Conservation (phyloP, 2,888 invertebrate genomes). For the Brachycybe producta region DNA sequence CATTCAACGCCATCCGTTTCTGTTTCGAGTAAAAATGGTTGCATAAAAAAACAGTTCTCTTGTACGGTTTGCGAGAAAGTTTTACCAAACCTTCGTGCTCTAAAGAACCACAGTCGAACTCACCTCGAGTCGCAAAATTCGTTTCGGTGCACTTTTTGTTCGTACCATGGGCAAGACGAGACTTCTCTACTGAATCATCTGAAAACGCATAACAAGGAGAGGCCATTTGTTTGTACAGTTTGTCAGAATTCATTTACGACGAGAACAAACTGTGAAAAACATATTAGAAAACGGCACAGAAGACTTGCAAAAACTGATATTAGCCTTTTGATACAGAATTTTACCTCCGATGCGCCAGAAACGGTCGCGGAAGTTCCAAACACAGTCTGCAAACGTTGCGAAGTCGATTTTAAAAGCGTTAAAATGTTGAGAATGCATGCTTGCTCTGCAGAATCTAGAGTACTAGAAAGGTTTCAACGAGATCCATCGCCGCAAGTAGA, state of each 20-base stretch:
- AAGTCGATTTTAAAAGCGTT: too few species aligned
- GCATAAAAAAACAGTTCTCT: slow-evolving; percentile 44
- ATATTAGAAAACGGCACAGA: slow-evolving; percentile 78
- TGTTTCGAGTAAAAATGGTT: slow-evolving; percentile 10
- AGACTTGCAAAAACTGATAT: slow-evolving; percentile 77
- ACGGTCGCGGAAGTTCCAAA: slow-evolving; percentile 17
- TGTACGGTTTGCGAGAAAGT: slow-evolving; percentile 77
- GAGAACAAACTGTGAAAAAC: slow-evolving; percentile 92
- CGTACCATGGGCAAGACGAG: slow-evolving; percentile 77
- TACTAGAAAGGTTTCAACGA: too few species aligned
- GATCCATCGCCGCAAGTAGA: slow-evolving; percentile 21
- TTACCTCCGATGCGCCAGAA: slow-evolving; percentile 27
- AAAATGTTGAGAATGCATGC: too few species aligned
- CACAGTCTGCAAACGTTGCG: too few species aligned
- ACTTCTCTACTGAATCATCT: slow-evolving; percentile 81
- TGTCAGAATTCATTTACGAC: slow-evolving; percentile 95
- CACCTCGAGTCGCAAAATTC: slow-evolving; percentile 36
- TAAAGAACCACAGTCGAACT: slow-evolving; percentile 69
- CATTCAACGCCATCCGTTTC: slow-evolving; percentile 4
- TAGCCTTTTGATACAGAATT: slow-evolving; percentile 53
- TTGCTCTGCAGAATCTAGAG: too few species aligned
- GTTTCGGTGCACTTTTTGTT: slow-evolving; percentile 86
- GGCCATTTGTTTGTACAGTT: slow-evolving; percentile 87
- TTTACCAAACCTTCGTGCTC: slow-evolving; percentile 73
- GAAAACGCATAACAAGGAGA: slow-evolving; percentile 86